These are phyloP conservation scores for Chromoteleia sp. DNA, from an alignment of 2,888 invertebrate genomes.

Conservation along the genomic window DNA sequence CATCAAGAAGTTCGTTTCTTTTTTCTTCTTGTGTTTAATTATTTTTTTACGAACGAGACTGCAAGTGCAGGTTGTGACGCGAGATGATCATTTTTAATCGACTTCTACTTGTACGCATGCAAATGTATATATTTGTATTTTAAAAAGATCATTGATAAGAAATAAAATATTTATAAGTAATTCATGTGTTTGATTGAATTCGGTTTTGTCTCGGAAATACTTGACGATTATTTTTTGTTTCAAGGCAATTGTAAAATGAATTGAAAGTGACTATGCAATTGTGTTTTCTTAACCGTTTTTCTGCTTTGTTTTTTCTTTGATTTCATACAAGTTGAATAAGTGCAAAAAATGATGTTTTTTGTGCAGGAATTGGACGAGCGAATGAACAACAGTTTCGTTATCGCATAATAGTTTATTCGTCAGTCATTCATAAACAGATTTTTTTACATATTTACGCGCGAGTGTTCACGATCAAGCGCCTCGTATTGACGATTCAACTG, in stretches of 20 bases:
- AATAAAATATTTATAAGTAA: conserved; percentile 48
- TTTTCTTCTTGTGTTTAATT: not conserved
- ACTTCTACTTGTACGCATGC: conserved; percentile 15
- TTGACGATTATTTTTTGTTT: conserved; percentile 7
- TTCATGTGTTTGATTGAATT: conserved; percentile 1
- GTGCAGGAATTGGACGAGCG: not conserved
- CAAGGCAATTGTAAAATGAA: conserved; percentile 27
- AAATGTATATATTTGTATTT: conserved; percentile 40
- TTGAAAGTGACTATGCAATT: conserved; percentile 30
- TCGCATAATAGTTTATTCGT: conserved; percentile 77
- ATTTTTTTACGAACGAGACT: conserved; percentile 24
- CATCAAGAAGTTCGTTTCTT: conserved; percentile 6
- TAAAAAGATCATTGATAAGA: conserved; percentile 7
- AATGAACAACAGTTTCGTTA: conserved; percentile 62
- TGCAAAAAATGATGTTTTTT: conserved; percentile 3
- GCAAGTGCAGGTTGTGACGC: conserved; percentile 40
- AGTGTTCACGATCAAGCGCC: conserved; percentile 61
- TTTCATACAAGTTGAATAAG: not conserved
- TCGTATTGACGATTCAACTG: conserved; percentile 77
- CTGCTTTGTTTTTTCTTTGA: not conserved
- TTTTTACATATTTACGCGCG: conserved; percentile 76
- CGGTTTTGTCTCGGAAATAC: not conserved
- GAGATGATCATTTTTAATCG: conserved; percentile 16
- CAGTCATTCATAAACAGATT: conserved; percentile 80
- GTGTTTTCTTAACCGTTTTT: conserved; percentile 13